phyloP scores from a whole-genome alignment of 1,140 invertebrate species.

The Manduca sexta region DNA sequence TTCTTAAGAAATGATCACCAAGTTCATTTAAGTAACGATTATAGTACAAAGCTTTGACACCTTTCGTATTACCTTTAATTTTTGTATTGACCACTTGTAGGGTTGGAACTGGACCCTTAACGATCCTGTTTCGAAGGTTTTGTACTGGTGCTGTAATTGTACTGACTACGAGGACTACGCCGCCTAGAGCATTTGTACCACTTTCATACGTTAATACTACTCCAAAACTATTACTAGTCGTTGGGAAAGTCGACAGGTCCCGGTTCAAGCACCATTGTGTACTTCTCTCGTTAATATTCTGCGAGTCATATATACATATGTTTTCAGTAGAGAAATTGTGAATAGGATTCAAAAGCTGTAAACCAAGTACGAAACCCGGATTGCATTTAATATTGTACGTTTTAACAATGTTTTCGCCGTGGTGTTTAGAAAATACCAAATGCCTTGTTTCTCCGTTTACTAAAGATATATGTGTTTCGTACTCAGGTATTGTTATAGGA shows the following conservation, averaged over 20 bases:
- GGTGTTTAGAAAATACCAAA: conserved; percentile 80
- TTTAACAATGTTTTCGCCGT: conserved; percentile 74
- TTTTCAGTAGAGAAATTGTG: conserved; percentile 89
- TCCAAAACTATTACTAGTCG: conserved; percentile 87
- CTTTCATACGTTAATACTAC: conserved; percentile 88
- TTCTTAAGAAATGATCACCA: conserved; percentile 88
- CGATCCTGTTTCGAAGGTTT: conserved; percentile 80
- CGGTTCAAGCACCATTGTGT: conserved; percentile 84
- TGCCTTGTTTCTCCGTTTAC: conserved; percentile 84
- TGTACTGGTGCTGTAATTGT: conserved; percentile 81
- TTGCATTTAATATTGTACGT: conserved; percentile 78
- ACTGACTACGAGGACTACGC: conserved; percentile 87
- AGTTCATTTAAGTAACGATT: conserved; percentile 89
- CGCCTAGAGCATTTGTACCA: conserved; percentile 84
- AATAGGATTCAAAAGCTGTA: conserved; percentile 91
- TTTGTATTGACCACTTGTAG: conserved; percentile 80
- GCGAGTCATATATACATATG: conserved; percentile 85
- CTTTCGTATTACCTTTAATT: conserved; percentile 87
- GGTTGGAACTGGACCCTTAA: conserved; percentile 84
- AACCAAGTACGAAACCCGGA: conserved; percentile 84
- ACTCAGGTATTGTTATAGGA: conserved; percentile 79
- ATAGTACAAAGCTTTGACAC: conserved; percentile 90
- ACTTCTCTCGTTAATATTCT: conserved; percentile 75
- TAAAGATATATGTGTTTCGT: conserved; percentile 77
- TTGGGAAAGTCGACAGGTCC: conserved; percentile 90